A percentile compares a stretch with the other conserved stretches of the same genome.
These are phyloP conservation scores for Gibbula magus DNA, from an alignment of 2,888 invertebrate species.

Conservation along the genomic window DNA sequence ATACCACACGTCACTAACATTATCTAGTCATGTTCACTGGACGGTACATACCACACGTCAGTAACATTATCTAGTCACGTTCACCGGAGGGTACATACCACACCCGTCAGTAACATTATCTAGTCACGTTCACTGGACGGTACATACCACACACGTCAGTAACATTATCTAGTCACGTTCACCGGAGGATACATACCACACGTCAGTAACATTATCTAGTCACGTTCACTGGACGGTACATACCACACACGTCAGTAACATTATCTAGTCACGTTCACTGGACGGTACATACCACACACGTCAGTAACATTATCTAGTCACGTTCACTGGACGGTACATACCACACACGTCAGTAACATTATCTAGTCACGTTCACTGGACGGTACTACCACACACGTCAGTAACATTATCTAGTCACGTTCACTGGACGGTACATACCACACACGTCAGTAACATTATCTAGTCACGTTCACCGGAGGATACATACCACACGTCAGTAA, in stretches of 20 bases:
- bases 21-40: background rate
- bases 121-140: background rate
- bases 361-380: background rate
- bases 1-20: too few relatives aligned
- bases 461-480: background rate
- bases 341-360: too few relatives aligned
- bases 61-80: background rate
- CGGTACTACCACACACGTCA: too few relatives aligned
- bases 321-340: background rate
- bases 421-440: background rate
- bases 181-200: background rate
- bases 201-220: background rate
- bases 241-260: too few relatives aligned
- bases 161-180: background rate
- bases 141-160: too few relatives aligned
- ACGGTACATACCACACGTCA: too few relatives aligned
- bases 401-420: background rate
- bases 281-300: too few relatives aligned
- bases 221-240: background rate
- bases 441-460: too few relatives aligned
- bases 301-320: background rate
- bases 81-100: background rate
- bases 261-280: background rate
- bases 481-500: too few relatives aligned
- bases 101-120: too few relatives aligned